Percentiles rank a stretch among this genome's conserved stretches.
Evolutionary conservation across 2,113 vertebrate genomes (phyloP).

Genomic region (Macrotis lagotis): DNA sequence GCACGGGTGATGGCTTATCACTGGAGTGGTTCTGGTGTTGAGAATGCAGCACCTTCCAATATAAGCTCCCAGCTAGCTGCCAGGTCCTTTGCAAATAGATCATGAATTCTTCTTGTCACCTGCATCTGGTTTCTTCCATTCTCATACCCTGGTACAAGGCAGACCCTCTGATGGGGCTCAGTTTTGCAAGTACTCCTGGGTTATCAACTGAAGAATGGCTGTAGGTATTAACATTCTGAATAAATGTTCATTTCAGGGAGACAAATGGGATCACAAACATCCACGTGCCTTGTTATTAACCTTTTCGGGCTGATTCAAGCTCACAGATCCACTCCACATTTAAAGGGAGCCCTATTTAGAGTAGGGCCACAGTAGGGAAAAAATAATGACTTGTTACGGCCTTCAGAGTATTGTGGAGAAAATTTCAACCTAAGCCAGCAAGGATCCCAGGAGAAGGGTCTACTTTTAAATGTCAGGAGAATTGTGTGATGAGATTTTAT

Average conservation of each 20-base stretch:
- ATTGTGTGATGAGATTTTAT: background rate
- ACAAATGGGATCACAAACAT: slow-evolving; percentile 65
- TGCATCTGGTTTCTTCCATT: slow-evolving; percentile 38
- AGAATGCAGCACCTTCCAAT: slow-evolving; percentile 71
- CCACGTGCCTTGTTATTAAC: slow-evolving; percentile 15
- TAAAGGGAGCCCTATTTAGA: background rate
- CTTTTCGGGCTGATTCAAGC: slow-evolving; percentile 52
- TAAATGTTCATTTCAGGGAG: slow-evolving; percentile 69
- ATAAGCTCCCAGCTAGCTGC: slow-evolving; percentile 58
- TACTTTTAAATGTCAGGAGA: background rate
- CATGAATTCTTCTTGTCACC: background rate
- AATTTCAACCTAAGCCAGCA: background rate
- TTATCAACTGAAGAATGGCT: slow-evolving; percentile 76
- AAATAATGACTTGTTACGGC: background rate
- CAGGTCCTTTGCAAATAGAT: slow-evolving; percentile 57
- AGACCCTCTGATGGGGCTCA: slow-evolving; percentile 73
- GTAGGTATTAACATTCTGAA: slow-evolving; percentile 71
- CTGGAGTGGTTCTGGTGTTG: slow-evolving; percentile 46
- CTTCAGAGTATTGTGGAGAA: background rate
- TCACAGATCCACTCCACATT: slow-evolving; percentile 47
- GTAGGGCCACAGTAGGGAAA: background rate
- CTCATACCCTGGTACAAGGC: slow-evolving; percentile 55
- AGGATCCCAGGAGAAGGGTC: background rate
- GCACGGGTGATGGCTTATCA: background rate
- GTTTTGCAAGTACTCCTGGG: slow-evolving; percentile 64